A percentile compares a stretch with the other conserved stretches of the same genome.
Evolutionary conservation across 2,113 vertebrate species (phyloP).

Genomic region (Sinosuthora webbiana): DNA sequence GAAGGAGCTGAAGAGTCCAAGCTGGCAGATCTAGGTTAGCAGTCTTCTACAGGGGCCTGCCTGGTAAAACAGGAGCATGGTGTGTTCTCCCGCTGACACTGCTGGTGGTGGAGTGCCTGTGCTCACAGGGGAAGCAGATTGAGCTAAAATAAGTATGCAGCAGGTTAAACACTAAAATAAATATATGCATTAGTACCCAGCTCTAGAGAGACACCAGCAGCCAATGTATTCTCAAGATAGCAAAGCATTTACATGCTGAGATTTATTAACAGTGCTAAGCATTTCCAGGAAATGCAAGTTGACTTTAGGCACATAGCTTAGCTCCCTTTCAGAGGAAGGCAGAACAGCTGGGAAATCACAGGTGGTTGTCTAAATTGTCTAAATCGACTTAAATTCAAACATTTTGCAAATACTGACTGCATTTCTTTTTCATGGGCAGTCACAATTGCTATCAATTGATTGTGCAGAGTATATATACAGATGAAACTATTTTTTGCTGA

Average conservation of each 20-base stretch:
- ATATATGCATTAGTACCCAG: not conserved
- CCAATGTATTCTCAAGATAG: not conserved
- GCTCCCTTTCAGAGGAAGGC: not conserved
- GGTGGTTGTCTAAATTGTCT: not conserved
- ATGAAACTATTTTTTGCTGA: not conserved
- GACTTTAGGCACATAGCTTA: not conserved
- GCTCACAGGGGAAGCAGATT: not conserved
- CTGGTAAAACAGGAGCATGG: not conserved
- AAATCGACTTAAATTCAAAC: not conserved
- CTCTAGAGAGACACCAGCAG: not conserved
- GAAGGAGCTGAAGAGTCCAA: not conserved
- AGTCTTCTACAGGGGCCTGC: not conserved
- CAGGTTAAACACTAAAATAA: not conserved
- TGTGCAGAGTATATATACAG: not conserved
- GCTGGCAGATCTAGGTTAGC: not conserved
- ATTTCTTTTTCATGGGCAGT: not conserved
- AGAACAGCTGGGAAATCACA: not conserved
- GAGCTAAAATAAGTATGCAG: not conserved
- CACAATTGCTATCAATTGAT: not conserved
- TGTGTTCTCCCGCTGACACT: not conserved
- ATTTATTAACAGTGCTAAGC: not conserved
- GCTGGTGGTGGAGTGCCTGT: accelerated
- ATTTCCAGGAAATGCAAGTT: not conserved
- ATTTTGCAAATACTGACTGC: not conserved
- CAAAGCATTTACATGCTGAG: not conserved